phyloP scores from a whole-genome alignment of 2,113 vertebrate genomes.

The Lota lota region DNA sequence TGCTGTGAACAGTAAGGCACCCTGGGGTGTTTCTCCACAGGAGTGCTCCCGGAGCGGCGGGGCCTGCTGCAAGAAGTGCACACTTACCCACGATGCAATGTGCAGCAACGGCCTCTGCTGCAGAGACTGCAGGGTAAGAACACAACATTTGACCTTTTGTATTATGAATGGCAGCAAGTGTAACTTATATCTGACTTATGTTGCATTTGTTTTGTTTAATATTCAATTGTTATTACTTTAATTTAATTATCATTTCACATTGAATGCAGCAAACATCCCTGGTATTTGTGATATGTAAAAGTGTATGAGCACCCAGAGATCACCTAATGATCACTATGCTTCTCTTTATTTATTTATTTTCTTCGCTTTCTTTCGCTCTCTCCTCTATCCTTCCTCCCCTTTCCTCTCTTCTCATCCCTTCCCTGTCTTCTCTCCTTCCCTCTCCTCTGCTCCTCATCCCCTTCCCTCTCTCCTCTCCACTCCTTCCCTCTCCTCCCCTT shows the following conservation, averaged over 20 bases:
- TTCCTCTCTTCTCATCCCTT: background rate
- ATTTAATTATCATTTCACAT: no score
- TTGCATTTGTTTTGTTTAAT: no score
- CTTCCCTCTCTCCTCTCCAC: background rate
- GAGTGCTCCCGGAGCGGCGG: slow-evolving; percentile 85
- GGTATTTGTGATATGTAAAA: no score
- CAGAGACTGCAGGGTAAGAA: slow-evolving; percentile 85
- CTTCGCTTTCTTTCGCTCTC: no score
- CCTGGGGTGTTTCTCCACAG: slow-evolving; percentile 55
- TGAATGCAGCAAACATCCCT: background rate
- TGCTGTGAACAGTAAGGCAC: no score
- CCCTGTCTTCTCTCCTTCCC: no score
- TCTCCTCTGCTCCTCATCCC: background rate
- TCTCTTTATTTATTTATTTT: no score
- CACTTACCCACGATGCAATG: slow-evolving; percentile 94
- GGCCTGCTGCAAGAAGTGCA: slow-evolving; percentile 97
- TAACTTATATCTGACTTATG: background rate
- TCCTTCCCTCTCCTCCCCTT: background rate
- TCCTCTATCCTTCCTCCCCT: background rate
- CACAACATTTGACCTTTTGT: background rate
- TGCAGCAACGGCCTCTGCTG: slow-evolving; percentile 96
- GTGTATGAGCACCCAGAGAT: no score
- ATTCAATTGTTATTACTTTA: no score
- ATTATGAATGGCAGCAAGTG: background rate
- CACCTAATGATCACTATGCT: no score